Base-by-base conservation (phyloP, 2,797 vertebrate genomes). In the Xiphorhynchus erythropygius region DNA sequence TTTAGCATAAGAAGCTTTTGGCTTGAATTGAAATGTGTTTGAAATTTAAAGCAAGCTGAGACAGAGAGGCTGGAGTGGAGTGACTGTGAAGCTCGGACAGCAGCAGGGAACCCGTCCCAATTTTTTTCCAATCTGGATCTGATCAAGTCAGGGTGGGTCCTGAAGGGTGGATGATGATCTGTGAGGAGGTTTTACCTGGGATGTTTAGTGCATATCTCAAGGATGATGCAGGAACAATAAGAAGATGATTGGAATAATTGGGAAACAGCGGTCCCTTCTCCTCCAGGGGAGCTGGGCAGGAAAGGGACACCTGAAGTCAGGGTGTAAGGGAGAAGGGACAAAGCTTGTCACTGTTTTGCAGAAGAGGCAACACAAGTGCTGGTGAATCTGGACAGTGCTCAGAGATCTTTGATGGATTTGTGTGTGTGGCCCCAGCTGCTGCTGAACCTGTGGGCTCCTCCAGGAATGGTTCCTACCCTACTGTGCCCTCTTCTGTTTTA, bases 1-100 rank as follows among this genome's bases (percentile, higher is more conserved):
- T 96, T 95, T 32, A 93, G 84, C 79, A 63, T 94, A 75, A 94
- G 89, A 90, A 86, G 44, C 33, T 79, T 74, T 91, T 79, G 74
- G 71, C 63, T 91, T 30, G 44, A 55, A 55, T 92, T 47, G 27
- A 67, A 64, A 33, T 0, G 0, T 81, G 60, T 73, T 88, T 92
- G 67, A 70, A 71, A 84, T 91, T 84, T 80, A 73, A 84, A 96
- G 64, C 42, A 33, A 85, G 59, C 62, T 53, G 86, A 78, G 71
- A 80, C 59, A 80, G 77, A 73, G 74, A 23, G 84, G 47, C 60
- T 87, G 73, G 27, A 53, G 86, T 19, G 59, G 59, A 68, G 37
- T 14, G 5, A 50, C 68, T 59, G 62, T 0, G 9, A 46, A 47
- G 23, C 39, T 80, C 0, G 7, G 35, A n/a, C 0, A 0, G 65